phyloP scores from a whole-genome alignment of 1,140 invertebrate species.

The Hesperophylax magnus region DNA sequence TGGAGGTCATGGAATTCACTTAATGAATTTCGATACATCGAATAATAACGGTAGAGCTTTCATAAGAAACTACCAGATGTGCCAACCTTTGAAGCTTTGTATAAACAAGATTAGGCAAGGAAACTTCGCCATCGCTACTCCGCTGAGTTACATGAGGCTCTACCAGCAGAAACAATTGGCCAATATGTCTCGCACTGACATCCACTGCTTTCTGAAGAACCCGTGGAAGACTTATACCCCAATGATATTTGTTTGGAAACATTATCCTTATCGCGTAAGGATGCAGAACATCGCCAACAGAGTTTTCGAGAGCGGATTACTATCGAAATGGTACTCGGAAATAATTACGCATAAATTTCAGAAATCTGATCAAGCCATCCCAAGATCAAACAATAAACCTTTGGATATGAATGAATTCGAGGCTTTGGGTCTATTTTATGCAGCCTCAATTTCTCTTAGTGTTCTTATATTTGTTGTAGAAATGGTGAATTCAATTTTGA shows the following conservation, averaged over 20 bases:
- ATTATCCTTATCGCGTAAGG: conserved; percentile 14
- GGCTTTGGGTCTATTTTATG: not conserved
- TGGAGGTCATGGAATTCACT: conserved; percentile 41
- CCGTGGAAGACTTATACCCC: conserved; percentile 25
- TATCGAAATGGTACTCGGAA: conserved; percentile 41
- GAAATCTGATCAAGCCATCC: not conserved
- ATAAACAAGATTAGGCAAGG: conserved; percentile 29
- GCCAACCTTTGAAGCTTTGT: conserved; percentile 31
- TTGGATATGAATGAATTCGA: not conserved
- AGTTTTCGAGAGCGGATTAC: conserved; percentile 44
- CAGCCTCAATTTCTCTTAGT: not conserved
- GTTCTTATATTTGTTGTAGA: not conserved
- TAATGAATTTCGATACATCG: conserved; percentile 12
- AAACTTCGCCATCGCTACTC: conserved; percentile 41
- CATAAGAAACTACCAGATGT: conserved; percentile 25
- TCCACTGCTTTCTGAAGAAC: conserved; percentile 33
- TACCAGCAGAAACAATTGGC: conserved; percentile 7
- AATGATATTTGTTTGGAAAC: conserved; percentile 36
- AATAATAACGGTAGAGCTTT: conserved; percentile 20
- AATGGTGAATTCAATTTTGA: not conserved
- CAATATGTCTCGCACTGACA: not conserved
- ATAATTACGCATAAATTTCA: not conserved
- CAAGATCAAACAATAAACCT: not conserved
- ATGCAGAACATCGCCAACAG: conserved; percentile 36
- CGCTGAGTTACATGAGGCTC: conserved; percentile 20